phyloP scores from a whole-genome alignment of 2,113 vertebrate species.

The Daubentonia madagascariensis region DNA sequence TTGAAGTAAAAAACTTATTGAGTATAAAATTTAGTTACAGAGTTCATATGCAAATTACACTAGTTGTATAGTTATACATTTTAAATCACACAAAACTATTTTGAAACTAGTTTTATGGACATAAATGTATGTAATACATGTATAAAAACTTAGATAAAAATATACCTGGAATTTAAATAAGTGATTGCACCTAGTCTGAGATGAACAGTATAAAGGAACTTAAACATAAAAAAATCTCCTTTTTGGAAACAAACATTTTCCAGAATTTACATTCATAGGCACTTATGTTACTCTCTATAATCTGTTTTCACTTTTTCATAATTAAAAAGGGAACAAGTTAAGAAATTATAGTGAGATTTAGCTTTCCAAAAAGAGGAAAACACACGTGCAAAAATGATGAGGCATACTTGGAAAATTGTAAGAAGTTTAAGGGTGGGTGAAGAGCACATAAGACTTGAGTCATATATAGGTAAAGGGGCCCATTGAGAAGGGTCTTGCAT shows the following conservation, averaged over 20 bases:
- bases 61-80: neutral
- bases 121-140: neutral
- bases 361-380: neutral
- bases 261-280: neutral
- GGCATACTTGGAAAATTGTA: neutral
- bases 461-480: neutral
- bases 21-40: neutral
- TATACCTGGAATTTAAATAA: constrained; percentile 16
- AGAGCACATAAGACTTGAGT: neutral
- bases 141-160: neutral
- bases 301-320: neutral
- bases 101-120: neutral
- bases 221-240: neutral
- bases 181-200: neutral
- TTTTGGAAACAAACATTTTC: neutral
- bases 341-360: neutral
- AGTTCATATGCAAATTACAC: neutral
- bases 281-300: neutral
- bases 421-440: neutral
- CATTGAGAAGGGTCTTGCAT: neutral
- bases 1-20: neutral
- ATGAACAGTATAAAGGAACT: neutral
- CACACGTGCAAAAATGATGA: neutral
- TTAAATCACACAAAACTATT: neutral
- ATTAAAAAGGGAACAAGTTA: neutral